Evolutionary conservation across 92 coral and sea anemone species (phyloP), one percentile per base, ranked within the genome.

Genomic region (Desmophyllum pertusum): DNA sequence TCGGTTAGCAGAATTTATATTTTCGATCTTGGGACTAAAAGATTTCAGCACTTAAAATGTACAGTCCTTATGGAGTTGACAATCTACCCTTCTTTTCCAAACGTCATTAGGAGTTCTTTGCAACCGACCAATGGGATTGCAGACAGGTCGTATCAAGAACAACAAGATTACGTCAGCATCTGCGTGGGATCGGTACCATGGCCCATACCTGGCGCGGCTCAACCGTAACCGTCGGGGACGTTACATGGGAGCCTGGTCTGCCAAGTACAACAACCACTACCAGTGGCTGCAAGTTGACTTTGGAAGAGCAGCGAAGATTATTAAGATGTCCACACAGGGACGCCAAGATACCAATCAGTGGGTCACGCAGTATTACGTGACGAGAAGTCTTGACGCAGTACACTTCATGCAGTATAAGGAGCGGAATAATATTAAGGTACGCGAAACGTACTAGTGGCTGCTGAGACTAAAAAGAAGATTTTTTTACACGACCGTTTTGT

Each of bases 41-140:
- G 2, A 17, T 17, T 21, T 48, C 18, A 48, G 18, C 53, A 1
- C 53, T 48, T 48, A 3, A n/a, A n/a, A 14, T 48, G 23, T 14
- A 55, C 23, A 35, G 3, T 14, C 71, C n/a, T 17, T 31, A 64
- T 64, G 21, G n/a, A n/a, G n/a, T 66, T 23, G 33, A 31, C 21
- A 31, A 31, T 7, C 15, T 35, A 36, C 27, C 15, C n/a, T 67
- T 10, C 15, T 10, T 14, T 53, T 71, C 57, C 39, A 8, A 11
- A 18, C 42, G 13, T 78, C 27, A 73, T 1, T 42, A 94, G 98
- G 90, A 13, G 75, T 81, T 23, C 84, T 90, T 79, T 94, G 98
- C 76, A 92, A 92, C 87, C 88, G 87, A 19, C 98, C 91, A 41
- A 89, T 95, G 89, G 98, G 98, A 67, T 75, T 95, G 91, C 93